Percentiles rank a stretch among this genome's conserved stretches.
Evolutionary conservation across 1,140 invertebrate species (phyloP).

Genomic region (Linepithema humile): DNA sequence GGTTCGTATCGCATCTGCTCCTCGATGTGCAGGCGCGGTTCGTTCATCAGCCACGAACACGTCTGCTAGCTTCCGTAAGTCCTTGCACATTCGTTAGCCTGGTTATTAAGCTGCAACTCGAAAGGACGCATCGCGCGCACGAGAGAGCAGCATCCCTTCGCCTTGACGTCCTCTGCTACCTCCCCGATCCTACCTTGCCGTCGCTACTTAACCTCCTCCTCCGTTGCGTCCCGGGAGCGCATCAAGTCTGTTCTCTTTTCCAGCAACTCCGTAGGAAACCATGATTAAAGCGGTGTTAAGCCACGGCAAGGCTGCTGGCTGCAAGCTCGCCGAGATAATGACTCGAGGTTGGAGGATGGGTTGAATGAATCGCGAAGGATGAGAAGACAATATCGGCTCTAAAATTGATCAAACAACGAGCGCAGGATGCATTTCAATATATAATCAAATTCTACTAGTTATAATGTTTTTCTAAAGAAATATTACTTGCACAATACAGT

Average conservation of each 20-base stretch:
- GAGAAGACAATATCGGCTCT: background rate
- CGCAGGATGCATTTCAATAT: background rate
- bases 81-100: constrained; percentile 66
- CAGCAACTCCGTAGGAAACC: constrained; percentile 60
- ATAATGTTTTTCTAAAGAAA: background rate
- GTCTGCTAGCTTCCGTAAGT: constrained; percentile 54
- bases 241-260: constrained; percentile 45
- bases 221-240: background rate
- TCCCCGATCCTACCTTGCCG: too few relatives aligned
- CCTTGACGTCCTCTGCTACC: background rate
- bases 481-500: background rate
- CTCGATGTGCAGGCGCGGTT: background rate
- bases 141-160: constrained; percentile 28
- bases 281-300: constrained; percentile 68
- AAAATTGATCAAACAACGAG: constrained; percentile 1
- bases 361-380: background rate
- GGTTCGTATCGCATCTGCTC: constrained; percentile 35
- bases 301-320: constrained; percentile 35
- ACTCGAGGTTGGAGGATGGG: constrained; percentile 30
- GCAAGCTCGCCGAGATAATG: constrained; percentile 57
- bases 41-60: constrained; percentile 37
- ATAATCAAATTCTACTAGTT: too few relatives aligned
- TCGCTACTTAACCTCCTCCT: background rate
- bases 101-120: constrained; percentile 67
- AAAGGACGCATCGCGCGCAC: constrained; percentile 52